These are phyloP conservation scores for Trachelus stipa DNA, from an alignment of 2,888 invertebrate species.

Conservation along the genomic window DNA sequence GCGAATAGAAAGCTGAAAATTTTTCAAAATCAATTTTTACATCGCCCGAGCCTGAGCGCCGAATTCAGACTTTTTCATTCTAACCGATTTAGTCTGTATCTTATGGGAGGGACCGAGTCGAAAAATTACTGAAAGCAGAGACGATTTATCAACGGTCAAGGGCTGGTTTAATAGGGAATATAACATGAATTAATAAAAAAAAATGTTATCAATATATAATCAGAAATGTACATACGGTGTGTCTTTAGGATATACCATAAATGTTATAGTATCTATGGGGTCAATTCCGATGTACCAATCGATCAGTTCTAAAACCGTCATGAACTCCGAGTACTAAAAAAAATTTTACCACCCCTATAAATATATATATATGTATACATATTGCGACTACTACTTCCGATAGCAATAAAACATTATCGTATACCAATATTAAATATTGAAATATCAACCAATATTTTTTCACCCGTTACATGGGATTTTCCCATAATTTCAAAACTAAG, in stretches of 20 bases:
- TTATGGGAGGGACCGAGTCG: neutral
- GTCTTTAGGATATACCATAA: neutral
- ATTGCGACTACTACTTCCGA: neutral
- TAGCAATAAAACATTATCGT: neutral
- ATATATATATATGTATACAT: neutral
- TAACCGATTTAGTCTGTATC: neutral
- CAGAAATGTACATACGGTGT: neutral
- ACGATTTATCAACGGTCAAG: neutral
- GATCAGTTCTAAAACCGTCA: neutral
- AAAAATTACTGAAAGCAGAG: neutral
- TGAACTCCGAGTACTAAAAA: neutral
- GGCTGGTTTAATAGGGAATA: neutral
- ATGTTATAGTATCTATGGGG: neutral
- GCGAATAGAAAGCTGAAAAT: neutral
- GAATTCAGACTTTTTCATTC: neutral
- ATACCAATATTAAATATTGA: neutral
- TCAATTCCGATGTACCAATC: neutral
- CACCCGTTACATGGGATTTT: neutral
- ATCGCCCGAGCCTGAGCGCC: neutral
- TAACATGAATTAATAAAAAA: neutral
- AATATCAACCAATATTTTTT: neutral
- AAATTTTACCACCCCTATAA: neutral
- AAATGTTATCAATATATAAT: neutral
- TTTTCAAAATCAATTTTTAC: neutral
- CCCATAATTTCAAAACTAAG: no score